Base-by-base conservation (phyloP, 2,797 vertebrate genomes). In the Falco naumanni region DNA sequence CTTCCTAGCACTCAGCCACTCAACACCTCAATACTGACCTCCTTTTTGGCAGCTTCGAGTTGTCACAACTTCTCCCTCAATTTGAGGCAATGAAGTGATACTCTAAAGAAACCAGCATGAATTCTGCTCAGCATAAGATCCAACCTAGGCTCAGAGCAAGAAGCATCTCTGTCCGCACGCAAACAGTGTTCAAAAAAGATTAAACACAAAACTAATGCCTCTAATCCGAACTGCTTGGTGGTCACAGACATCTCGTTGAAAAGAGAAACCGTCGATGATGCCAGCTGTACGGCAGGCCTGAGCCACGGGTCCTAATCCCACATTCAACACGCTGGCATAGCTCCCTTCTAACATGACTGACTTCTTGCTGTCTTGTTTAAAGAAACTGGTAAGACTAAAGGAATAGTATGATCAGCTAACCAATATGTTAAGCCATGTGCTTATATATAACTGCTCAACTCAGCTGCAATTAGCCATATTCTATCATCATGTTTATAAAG, bases 391-490 rank as follows among this genome's bases (percentile, higher is more conserved):
- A 50, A 71, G 78, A 72, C 61, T 54, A 75, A 84, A 89, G 72
- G n/a, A 72, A 47, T 94, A 80, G 72, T 45, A 16, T 45, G 61
- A 86, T 89, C 93, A 94, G 87, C 84, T 93, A 91, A 72, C 59
- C 90, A 92, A 60, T 72, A 80, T 76, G 79, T 54, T 63, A 89
- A 91, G n/a, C 70, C 94, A 87, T 77, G 94, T 92, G 89, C 90
- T 96, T 66, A 69, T 45, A 95, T 33, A 33, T 21, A 96, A 85
- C 78, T 96, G 91, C 95, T 95, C 64, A 5, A 81, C 71, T 95
- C 93, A 45, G 76, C 65, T 80, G 61, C 82, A 87, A 85, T 89
- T 59, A 96, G 89, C 72, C 93, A 71, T 16, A 64, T 66, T 71
- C 96, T 85, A 92, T 78, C 94, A 75, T 48, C 69, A 5, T 31